Percentiles rank a stretch among this genome's conserved stretches.
Evolutionary conservation across 35 echinoderm and acorn worm genomes (phyloP).

Genomic region (Ophiothrix spiculata): DNA sequence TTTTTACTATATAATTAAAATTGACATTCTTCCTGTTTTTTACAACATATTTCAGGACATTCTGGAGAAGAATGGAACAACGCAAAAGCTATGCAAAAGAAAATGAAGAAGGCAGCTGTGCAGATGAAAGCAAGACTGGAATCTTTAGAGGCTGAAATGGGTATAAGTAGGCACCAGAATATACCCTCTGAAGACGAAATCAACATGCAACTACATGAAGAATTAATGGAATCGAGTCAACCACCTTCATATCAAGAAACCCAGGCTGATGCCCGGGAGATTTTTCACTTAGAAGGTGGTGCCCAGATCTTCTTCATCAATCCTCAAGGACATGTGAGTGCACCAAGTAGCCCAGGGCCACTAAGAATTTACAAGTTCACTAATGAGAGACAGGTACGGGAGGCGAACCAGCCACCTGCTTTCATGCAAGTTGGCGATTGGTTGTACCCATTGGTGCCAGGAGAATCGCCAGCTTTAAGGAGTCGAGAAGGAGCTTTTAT

Average conservation of each 20-base stretch:
- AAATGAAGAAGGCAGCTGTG: slow-evolving; percentile 80
- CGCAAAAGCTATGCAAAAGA: slow-evolving; percentile 58
- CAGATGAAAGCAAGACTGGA: slow-evolving; percentile 92
- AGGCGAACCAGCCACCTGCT: slow-evolving; percentile 73
- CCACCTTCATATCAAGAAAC: slow-evolving; percentile 80
- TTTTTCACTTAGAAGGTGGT: slow-evolving; percentile 53
- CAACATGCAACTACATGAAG: slow-evolving; percentile 38
- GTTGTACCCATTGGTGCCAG: slow-evolving; percentile 85
- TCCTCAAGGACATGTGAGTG: slow-evolving; percentile 71
- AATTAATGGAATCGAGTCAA: slow-evolving; percentile 41
- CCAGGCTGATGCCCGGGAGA: slow-evolving; percentile 63
- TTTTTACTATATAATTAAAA: no score
- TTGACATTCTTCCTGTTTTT: neutral
- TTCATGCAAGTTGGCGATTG: slow-evolving; percentile 93
- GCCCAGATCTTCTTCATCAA: slow-evolving; percentile 90
- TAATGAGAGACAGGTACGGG: slow-evolving; percentile 29
- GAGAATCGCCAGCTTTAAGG: slow-evolving; percentile 78
- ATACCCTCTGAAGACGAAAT: neutral
- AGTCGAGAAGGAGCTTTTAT: slow-evolving; percentile 72
- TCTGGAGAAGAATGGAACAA: slow-evolving; percentile 51
- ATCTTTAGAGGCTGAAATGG: slow-evolving; percentile 40
- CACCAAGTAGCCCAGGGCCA: slow-evolving; percentile 64
- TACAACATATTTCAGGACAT: neutral
- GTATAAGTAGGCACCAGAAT: neutral
- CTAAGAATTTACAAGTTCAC: slow-evolving; percentile 76